Percentiles rank a stretch among this genome's conserved stretches.
phyloP scores from a whole-genome alignment of 2,888 invertebrate species.

The Orgyia antiqua region DNA sequence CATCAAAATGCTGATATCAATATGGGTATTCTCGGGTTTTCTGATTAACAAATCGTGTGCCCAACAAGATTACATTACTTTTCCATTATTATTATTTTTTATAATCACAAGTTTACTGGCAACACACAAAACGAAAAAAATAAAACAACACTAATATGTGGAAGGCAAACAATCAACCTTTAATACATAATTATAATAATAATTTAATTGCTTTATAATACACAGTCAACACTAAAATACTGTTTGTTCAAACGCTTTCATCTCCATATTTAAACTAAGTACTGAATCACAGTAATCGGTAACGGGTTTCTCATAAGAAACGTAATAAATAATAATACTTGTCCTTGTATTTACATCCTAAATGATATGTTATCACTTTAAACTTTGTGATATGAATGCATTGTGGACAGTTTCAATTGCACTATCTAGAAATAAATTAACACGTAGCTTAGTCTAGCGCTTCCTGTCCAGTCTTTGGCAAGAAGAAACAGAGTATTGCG shows the following conservation, averaged over 20 bases:
- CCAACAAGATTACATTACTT: too few species aligned
- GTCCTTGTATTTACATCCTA: conserved; percentile 70
- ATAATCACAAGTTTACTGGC: too few species aligned
- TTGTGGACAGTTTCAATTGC: conserved; percentile 51
- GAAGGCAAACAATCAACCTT: conserved; percentile 53
- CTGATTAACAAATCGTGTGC: too few species aligned
- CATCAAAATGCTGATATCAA: too few species aligned
- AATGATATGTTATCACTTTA: conserved; percentile 61
- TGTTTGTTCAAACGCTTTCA: conserved; percentile 60
- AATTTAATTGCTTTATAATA: conserved; percentile 73
- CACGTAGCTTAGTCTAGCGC: conserved; percentile 79
- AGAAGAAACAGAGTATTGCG: conserved; percentile 84
- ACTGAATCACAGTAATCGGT: conserved; percentile 64
- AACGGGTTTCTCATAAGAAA: conserved; percentile 32
- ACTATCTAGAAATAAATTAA: conserved; percentile 45
- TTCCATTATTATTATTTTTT: too few species aligned
- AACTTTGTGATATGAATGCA: conserved; percentile 30
- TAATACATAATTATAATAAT: conserved; percentile 68
- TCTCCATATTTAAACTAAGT: conserved; percentile 40
- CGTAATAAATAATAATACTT: conserved; percentile 39
- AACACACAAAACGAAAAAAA: too few species aligned
- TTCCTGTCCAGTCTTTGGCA: conserved; percentile 86
- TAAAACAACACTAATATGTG: conserved; percentile 23
- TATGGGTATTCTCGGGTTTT: too few species aligned
- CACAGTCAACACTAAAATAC: conserved; percentile 75